phyloP scores from a whole-genome alignment of 2,888 invertebrate species.

The Sepiola atlantica region DNA sequence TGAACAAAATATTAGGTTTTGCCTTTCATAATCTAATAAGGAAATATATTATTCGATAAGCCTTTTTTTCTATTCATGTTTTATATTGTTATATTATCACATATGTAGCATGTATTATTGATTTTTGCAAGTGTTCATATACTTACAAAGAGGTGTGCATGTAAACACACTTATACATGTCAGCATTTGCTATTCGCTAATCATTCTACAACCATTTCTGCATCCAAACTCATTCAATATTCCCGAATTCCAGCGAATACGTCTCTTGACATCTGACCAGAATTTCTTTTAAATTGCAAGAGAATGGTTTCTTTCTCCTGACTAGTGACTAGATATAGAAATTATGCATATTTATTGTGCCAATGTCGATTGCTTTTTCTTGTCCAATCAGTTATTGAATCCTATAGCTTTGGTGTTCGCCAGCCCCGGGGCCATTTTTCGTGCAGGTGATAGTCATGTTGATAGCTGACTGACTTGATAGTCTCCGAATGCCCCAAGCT shows the following conservation, averaged over 20 bases:
- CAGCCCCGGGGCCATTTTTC: not conserved
- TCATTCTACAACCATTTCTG: not conserved
- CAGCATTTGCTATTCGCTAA: not conserved
- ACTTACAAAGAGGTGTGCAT: not conserved
- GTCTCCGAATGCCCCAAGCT: constrained; percentile 10
- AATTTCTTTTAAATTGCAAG: not conserved
- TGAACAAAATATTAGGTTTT: not conserved
- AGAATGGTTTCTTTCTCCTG: not conserved
- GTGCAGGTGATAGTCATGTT: constrained; percentile 32
- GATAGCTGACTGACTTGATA: constrained; percentile 2
- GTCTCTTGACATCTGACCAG: not conserved
- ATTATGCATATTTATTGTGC: constrained; percentile 9
- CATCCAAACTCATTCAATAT: not conserved
- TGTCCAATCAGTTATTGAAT: not conserved
- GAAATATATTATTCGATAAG: not conserved
- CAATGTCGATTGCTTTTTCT: constrained; percentile 8
- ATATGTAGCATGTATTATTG: too few species aligned
- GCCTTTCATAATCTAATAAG: not conserved
- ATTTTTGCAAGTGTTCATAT: too few species aligned
- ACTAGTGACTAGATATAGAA: constrained; percentile 32
- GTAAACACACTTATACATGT: not conserved
- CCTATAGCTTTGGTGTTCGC: constrained; percentile 1
- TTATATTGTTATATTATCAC: too few species aligned
- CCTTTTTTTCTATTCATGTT: not conserved
- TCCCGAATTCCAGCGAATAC: not conserved